A percentile compares a stretch with the other conserved stretches of the same genome.
Conservation (phyloP, 2,113 vertebrate species). For the Lepisosteus oculatus region DNA sequence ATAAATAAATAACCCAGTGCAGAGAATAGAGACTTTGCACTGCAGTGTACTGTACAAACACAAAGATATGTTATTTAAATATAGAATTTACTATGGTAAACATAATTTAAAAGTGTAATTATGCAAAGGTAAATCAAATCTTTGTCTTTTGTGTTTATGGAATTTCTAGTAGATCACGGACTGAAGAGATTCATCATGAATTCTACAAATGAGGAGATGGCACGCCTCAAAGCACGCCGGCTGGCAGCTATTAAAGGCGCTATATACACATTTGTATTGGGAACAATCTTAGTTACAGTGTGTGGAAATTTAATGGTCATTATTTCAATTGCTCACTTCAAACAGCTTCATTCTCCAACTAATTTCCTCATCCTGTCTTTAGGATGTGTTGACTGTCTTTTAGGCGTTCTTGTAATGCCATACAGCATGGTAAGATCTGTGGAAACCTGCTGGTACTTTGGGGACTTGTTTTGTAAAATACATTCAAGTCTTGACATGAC, state of each 20-base stretch:
- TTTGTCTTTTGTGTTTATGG: too few species aligned
- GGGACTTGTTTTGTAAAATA: not conserved
- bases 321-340: conserved; percentile 18
- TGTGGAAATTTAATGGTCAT: not conserved
- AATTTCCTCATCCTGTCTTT: conserved; percentile 1
- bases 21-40: too few species aligned
- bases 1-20: too few species aligned
- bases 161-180: not conserved
- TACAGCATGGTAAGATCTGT: not conserved
- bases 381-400: conserved; percentile 5
- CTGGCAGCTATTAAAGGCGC: conserved; percentile 3
- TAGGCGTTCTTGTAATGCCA: conserved; percentile 2
- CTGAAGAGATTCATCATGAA: not conserved
- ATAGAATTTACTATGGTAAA: too few species aligned
- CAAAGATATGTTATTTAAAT: too few species aligned
- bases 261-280: conserved; percentile 38
- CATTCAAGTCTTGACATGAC: conserved; percentile 9
- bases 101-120: too few species aligned
- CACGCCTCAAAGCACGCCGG: conserved; percentile 27
- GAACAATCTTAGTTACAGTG: conserved; percentile 43
- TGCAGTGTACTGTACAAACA: too few species aligned
- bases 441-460: conserved; percentile 18
- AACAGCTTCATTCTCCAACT: not conserved
- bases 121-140: too few species aligned
- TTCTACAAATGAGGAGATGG: not conserved